A percentile compares a stretch with the other conserved stretches of the same genome.
Evolutionary conservation across 2,113 vertebrate species (phyloP).

Genomic region (Petroica traversi): DNA sequence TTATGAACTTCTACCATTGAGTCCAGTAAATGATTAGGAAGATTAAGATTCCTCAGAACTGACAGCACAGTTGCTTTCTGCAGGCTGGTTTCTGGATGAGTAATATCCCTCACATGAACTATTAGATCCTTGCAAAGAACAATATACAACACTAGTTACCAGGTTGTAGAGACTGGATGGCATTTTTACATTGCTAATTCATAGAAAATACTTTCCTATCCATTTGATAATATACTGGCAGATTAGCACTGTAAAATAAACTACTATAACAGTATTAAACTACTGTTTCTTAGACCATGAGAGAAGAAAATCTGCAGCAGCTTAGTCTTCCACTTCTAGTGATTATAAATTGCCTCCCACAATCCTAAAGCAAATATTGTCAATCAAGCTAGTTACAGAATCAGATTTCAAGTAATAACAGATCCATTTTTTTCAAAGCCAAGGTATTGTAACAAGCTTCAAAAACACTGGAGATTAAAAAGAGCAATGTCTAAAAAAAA

Average conservation of each 20-base stretch:
- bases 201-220: neutral
- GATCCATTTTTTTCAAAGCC: neutral
- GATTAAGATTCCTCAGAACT: slow-evolving; percentile 79
- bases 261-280: neutral
- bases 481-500: neutral
- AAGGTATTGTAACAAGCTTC: neutral
- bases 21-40: slow-evolving; percentile 79
- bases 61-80: slow-evolving; percentile 88
- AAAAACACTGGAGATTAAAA: neutral
- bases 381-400: neutral
- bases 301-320: neutral
- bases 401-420: neutral
- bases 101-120: slow-evolving; percentile 90
- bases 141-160: neutral
- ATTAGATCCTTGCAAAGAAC: slow-evolving; percentile 82
- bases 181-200: neutral
- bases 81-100: slow-evolving; percentile 85
- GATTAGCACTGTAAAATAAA: neutral
- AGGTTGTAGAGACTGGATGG: neutral
- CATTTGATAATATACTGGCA: neutral
- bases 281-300: neutral
- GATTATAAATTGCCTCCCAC: neutral
- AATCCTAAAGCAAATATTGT: neutral
- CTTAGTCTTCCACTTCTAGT: neutral
- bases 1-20: slow-evolving; percentile 91